phyloP scores from a whole-genome alignment of 2,797 vertebrate genomes.

The Helostoma temminkii region DNA sequence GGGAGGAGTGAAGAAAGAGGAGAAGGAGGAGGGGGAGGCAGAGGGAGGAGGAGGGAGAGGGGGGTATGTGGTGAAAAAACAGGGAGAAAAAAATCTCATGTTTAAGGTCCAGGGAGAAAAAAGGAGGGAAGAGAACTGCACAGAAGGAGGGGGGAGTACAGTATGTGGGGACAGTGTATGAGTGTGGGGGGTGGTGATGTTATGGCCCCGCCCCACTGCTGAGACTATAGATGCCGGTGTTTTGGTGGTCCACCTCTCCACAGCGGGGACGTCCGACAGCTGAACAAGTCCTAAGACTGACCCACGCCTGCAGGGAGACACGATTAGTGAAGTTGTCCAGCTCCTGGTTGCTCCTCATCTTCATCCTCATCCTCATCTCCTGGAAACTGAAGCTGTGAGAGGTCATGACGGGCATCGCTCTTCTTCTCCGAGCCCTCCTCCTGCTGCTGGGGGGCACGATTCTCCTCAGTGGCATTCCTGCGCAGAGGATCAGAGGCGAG shows the following conservation, averaged over 20 bases:
- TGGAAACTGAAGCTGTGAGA: slow-evolving; percentile 22
- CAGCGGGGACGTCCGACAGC: slow-evolving; percentile 49
- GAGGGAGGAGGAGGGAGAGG: background rate
- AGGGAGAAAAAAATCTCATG: slow-evolving; percentile 16
- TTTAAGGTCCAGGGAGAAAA: slow-evolving; percentile 35
- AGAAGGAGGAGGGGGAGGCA: background rate
- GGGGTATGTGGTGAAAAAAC: slow-evolving; percentile 21
- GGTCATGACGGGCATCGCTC: slow-evolving; percentile 47
- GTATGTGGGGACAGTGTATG: background rate
- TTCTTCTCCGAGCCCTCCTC: slow-evolving; percentile 44
- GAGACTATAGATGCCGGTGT: slow-evolving; percentile 72
- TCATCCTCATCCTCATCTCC: slow-evolving; percentile 9
- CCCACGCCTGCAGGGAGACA: slow-evolving; percentile 6
- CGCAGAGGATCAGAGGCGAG: slow-evolving; percentile 66
- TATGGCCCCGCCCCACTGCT: slow-evolving; percentile 67
- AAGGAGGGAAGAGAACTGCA: slow-evolving; percentile 16
- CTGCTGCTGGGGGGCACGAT: slow-evolving; percentile 48
- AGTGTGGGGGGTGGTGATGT: slow-evolving; percentile 55
- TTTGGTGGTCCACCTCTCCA: slow-evolving; percentile 38
- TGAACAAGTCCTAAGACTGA: slow-evolving; percentile 61
- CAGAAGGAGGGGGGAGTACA: slow-evolving; percentile 15
- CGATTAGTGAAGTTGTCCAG: slow-evolving; percentile 63
- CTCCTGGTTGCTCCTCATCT: slow-evolving; percentile 46
- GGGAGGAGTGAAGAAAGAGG: background rate
- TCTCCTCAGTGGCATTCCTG: slow-evolving; percentile 35